phyloP scores from a whole-genome alignment of 1,140 invertebrate species.

The Anastrepha obliqua region DNA sequence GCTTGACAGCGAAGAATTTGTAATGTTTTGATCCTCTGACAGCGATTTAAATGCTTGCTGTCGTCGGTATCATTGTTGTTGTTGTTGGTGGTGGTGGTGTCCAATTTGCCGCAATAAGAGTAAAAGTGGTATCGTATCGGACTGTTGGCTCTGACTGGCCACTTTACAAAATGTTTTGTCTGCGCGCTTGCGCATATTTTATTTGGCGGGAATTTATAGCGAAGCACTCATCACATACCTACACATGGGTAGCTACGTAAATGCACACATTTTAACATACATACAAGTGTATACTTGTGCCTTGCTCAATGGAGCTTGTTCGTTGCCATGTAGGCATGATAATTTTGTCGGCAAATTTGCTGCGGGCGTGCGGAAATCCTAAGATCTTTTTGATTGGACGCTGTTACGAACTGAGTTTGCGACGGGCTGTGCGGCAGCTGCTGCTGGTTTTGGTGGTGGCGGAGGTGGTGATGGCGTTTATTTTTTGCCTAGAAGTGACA shows the following conservation, averaged over 20 bases:
- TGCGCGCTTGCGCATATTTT: conserved; percentile 42
- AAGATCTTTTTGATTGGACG: conserved; percentile 70
- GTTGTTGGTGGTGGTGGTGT: conserved; percentile 42
- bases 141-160: neutral
- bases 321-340: neutral
- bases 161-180: conserved; percentile 35
- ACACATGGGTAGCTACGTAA: neutral
- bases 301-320: neutral
- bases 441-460: neutral
- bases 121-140: conserved; percentile 55
- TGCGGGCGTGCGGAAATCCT: conserved; percentile 72
- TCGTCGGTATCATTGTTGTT: conserved; percentile 50
- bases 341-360: conserved; percentile 60
- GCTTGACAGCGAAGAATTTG: conserved; percentile 25
- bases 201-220: neutral
- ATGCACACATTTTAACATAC: neutral
- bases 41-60: conserved; percentile 55
- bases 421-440: neutral
- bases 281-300: neutral
- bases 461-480: neutral
- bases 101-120: conserved; percentile 54
- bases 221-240: neutral
- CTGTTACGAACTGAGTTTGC: neutral
- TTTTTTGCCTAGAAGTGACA: conserved; percentile 47
- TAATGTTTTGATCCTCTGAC: conserved; percentile 17